phyloP scores from a whole-genome alignment of 2,888 invertebrate genomes.

The Synanthedon tipuliformis region DNA sequence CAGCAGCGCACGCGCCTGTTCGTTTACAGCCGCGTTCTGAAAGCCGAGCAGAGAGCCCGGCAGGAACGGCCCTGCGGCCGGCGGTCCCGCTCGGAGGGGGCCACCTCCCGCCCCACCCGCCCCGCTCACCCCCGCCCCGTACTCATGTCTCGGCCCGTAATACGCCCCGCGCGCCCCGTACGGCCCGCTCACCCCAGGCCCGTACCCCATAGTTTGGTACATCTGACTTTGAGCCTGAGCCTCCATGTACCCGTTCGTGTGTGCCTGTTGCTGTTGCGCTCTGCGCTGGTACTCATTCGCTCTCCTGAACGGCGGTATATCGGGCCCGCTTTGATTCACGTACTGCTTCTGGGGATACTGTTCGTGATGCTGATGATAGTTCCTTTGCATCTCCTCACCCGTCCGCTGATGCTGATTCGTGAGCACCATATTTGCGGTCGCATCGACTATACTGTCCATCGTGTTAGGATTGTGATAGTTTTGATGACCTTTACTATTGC shows the following conservation, averaged over 20 bases:
- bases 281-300: conserved; percentile 31
- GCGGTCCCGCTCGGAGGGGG: conserved; percentile 11
- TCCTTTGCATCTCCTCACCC: conserved; percentile 21
- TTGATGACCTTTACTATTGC: conserved; percentile 29
- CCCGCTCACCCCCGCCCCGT: conserved; percentile 1
- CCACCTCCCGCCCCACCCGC: neutral
- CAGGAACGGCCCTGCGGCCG: conserved; percentile 36
- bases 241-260: conserved; percentile 48
- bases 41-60: conserved; percentile 58
- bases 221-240: conserved; percentile 27
- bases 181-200: conserved; percentile 25
- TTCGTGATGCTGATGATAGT: conserved; percentile 32
- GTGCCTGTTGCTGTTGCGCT: conserved; percentile 18
- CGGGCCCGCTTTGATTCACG: conserved; percentile 30
- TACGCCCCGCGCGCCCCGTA: conserved; percentile 34
- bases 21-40: conserved; percentile 64
- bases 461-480: conserved; percentile 28
- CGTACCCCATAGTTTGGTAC: conserved; percentile 34
- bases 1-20: conserved; percentile 64
- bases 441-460: conserved; percentile 47
- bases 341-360: conserved; percentile 33
- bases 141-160: conserved; percentile 24
- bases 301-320: conserved; percentile 35
- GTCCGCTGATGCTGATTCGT: conserved; percentile 27
- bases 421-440: conserved; percentile 41